Evolutionary conservation across 2,888 invertebrate genomes (phyloP), one percentile per base, ranked within the genome.

Genomic region (Cordilura impudica): DNA sequence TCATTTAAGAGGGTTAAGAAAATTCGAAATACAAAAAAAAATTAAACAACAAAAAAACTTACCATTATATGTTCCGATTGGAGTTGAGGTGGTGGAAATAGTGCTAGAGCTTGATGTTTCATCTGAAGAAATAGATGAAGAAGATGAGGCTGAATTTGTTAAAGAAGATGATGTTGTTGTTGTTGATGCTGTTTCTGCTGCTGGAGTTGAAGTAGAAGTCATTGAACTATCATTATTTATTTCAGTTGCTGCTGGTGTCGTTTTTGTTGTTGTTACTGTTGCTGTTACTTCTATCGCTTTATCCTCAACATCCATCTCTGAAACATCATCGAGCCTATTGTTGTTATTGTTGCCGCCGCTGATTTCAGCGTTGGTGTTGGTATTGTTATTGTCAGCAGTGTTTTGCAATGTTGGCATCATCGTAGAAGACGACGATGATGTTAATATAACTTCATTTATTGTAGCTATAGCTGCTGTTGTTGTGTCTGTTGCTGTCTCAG

Each of bases 191-290:
- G 73, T 26, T 29, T 49, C 39, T 51, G 71, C 29, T 19, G 35
- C 35, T 5, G 53, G 53, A 45, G 21, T 69, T 5, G 73, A 51
- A 14, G 70, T 72, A 65, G 82, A 82, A 82, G 84, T 84, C 84
- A 81, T 83, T 84, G 84, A 83, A 84, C 84, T 77, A 79, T 78
- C 81, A 51, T 58, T 77, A 69, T 77, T 72, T 49, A 58, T 65
- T 61, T 69, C 65, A 60, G 60, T 61, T 67, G 80, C 60, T 45
- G 43, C 45, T 47, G 39, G 47, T 67, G 72, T 53, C 51, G 23
- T 35, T 19, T 63, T 16, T 14, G 53, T 26, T 45, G 63, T 10
- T 19, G 56, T 3, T 63, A 19, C 39, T 63, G 49, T 60, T 63
- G 60, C 60, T 65, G 63, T 35, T 69, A 51, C 66, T 67, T 77